phyloP scores from a whole-genome alignment of 2,113 vertebrate species.

The Notechis scutatus region DNA sequence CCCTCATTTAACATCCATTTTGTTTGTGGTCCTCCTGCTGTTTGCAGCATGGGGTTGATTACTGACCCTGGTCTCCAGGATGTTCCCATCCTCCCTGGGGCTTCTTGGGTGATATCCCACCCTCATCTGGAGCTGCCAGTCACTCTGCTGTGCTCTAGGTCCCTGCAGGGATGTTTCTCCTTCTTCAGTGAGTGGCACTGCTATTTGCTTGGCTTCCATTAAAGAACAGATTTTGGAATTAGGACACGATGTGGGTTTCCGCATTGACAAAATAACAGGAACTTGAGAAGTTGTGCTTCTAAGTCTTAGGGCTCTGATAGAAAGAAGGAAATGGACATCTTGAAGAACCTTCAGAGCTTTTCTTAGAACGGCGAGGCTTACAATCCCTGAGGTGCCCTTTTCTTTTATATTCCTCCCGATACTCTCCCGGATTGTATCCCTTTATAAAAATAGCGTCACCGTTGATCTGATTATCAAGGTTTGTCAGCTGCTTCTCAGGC shows the following conservation, averaged over 20 bases:
- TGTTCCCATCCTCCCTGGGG: slow-evolving; percentile 11
- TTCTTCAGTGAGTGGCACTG: not conserved
- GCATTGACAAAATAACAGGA: not conserved
- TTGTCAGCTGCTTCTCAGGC: not conserved
- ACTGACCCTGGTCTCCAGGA: slow-evolving; percentile 14
- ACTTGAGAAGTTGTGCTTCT: not conserved
- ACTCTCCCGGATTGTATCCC: not conserved
- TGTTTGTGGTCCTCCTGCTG: slow-evolving; percentile 27
- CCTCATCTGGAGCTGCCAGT: slow-evolving; percentile 15
- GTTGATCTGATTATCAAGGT: not conserved
- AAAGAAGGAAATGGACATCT: not conserved
- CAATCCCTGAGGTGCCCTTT: not conserved
- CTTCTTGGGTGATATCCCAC: slow-evolving; percentile 18
- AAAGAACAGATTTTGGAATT: not conserved
- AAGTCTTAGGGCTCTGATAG: not conserved
- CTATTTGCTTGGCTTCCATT: not conserved
- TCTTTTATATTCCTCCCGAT: not conserved
- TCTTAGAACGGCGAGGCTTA: not conserved
- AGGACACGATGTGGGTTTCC: not conserved
- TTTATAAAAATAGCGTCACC: not conserved
- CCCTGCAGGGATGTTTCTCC: not conserved
- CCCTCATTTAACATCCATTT: slow-evolving; percentile 34
- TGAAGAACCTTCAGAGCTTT: not conserved
- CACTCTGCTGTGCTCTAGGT: not conserved
- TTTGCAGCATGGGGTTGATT: slow-evolving; percentile 25